Evolutionary conservation across 2,888 invertebrate genomes (phyloP), one percentile per base, ranked within the genome.

Genomic region (Cryptus armator): DNA sequence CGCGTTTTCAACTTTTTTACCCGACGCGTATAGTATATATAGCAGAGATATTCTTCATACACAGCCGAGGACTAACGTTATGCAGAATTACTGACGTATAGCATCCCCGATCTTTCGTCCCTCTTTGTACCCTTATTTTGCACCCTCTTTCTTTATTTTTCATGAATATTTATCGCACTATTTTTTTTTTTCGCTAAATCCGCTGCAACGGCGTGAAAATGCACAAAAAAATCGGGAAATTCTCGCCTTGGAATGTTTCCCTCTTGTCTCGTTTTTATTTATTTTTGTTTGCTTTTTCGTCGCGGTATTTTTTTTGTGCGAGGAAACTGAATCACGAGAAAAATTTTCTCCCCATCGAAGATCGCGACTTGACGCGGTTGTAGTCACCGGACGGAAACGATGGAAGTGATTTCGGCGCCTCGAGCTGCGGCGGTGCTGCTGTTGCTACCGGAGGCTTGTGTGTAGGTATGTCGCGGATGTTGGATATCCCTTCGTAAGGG

Each of bases 401-500:
- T 82, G 78, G 62, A 86, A 86, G 86, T 84, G 86, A 79, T 80
- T 86, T 66, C 75, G 59, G 62, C 56, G 64, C 68, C 70, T 53
- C 62, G 53, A 77, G 82, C 51, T 44, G 48, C 37, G 29, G 29
- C 10, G 10, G 16, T 67, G 74, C 44, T 44, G 64, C 32, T 37
- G 32, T 37, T 56, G 66, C 32, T 76, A 62, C 16, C 70, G 48
- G 44, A 32, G 16, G 19, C 74, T 24, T 53, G 56, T 48, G 59
- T 7, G 64, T 51, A 24, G 2, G 46, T 70, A 43, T 59, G 64
- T 46, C 64, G 64, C 66, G 7, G 59, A 16, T 68, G 74, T 67
- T 70, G 62, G 79, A 37, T 62, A 14, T 12, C 37, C 44, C 24
- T 16, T 46, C 16, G 64, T 37, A 51, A 56, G 46, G 59, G 71